Conservation (phyloP, 92 coral and sea anemone genomes). For the Palythoa caribaeorum region DNA sequence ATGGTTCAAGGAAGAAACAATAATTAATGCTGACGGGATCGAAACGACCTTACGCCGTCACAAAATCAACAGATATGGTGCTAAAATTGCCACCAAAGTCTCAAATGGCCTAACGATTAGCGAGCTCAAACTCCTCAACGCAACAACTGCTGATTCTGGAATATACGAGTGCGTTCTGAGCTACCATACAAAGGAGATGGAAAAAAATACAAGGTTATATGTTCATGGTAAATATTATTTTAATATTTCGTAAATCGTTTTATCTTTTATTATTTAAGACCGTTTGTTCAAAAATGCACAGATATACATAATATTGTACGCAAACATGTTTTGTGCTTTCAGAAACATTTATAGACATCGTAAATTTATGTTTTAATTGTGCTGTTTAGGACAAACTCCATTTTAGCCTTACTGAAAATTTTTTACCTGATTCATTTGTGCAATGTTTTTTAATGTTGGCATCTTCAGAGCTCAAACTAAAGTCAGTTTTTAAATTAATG, state of each 20-base stretch:
- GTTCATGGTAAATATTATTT: constrained; percentile 7
- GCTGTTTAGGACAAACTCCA: no score
- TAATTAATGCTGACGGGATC: neutral
- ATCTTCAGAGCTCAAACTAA: no score
- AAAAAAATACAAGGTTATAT: constrained; percentile 27
- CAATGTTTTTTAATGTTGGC: no score
- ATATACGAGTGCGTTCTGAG: constrained; percentile 21
- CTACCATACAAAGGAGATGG: neutral
- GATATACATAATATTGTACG: no score
- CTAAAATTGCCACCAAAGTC: neutral
- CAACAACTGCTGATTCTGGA: constrained; percentile 22
- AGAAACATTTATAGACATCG: no score
- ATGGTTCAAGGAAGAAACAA: constrained; percentile 25
- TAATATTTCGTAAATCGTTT: neutral
- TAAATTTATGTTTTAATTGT: no score
- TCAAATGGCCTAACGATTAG: constrained; percentile 3
- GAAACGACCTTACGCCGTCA: neutral
- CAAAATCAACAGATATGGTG: neutral
- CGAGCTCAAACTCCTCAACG: neutral
- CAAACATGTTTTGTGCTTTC: no score
- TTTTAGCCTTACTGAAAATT: no score
- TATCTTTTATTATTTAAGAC: neutral
- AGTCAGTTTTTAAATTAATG: no score
- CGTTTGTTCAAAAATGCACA: no score
- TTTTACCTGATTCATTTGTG: no score